Evolutionary conservation across 2,113 vertebrate genomes (phyloP).

Genomic region (Mellivora capensis): DNA sequence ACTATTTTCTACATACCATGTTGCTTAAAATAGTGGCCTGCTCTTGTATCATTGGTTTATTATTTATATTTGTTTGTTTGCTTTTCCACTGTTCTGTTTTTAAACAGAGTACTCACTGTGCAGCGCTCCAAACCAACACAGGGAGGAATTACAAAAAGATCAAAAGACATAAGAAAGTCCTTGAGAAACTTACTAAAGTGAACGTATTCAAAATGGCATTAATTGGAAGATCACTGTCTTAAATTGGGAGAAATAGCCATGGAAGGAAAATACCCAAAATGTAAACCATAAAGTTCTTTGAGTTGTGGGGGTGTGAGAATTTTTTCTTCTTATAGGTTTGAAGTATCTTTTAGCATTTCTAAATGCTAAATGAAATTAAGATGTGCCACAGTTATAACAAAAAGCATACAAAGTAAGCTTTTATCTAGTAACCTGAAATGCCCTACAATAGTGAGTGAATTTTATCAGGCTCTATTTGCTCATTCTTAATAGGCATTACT

Average conservation of each 20-base stretch:
- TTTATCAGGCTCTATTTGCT: neutral
- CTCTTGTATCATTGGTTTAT: neutral
- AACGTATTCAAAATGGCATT: neutral
- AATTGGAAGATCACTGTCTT: neutral
- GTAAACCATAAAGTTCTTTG: neutral
- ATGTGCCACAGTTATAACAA: neutral
- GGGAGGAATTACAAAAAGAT: neutral
- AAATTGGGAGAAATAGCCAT: constrained; percentile 1
- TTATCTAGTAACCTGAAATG: neutral
- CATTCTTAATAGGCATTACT: neutral
- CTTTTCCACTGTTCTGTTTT: neutral
- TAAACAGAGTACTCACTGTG: neutral
- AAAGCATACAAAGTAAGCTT: neutral
- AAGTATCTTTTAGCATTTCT: neutral
- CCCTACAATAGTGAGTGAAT: neutral
- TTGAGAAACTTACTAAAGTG: neutral
- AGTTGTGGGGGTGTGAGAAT: neutral
- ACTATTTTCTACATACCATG: neutral
- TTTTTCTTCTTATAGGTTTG: neutral
- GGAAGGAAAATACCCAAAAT: neutral
- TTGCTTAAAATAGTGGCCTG: neutral
- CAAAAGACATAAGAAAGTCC: neutral
- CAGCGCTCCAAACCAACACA: neutral
- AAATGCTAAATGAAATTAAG: constrained; percentile 6
- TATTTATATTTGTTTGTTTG: neutral